phyloP scores from a whole-genome alignment of 2,888 invertebrate species.

The Steinernema hermaphroditum region DNA sequence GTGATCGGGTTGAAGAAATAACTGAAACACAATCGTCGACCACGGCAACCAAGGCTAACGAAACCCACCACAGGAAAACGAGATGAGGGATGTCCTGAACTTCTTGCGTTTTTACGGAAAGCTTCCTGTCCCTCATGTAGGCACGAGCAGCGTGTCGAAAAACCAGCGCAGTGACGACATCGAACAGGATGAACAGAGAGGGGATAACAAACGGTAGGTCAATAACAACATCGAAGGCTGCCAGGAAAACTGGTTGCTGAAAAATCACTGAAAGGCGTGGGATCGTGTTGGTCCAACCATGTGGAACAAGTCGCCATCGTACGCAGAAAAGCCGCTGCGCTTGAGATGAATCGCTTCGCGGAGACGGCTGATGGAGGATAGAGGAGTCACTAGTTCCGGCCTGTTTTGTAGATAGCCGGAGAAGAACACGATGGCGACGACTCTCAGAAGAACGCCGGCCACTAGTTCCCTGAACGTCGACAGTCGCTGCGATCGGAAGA shows the following conservation, averaged over 20 bases:
- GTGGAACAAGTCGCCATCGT: slow-evolving; percentile 49
- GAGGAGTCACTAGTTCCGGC: slow-evolving; percentile 47
- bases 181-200: slow-evolving; percentile 19
- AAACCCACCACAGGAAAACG: slow-evolving; percentile 31
- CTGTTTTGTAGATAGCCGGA: slow-evolving; percentile 40
- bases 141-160: slow-evolving; percentile 20
- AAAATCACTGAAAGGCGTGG: not conserved
- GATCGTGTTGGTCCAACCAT: slow-evolving; percentile 40
- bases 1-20: slow-evolving; percentile 63
- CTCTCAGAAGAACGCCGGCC: slow-evolving; percentile 40
- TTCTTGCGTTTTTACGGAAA: slow-evolving; percentile 4
- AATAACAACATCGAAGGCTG: slow-evolving; percentile 28
- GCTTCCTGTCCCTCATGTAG: not conserved
- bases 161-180: slow-evolving; percentile 28
- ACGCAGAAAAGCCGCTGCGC: slow-evolving; percentile 36
- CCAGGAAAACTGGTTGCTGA: slow-evolving; percentile 34
- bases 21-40: no score
- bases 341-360: slow-evolving; percentile 43
- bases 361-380: slow-evolving; percentile 46
- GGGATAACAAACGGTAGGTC: not conserved
- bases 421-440: slow-evolving; percentile 41
- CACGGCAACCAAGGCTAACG: no score
- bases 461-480: not conserved
- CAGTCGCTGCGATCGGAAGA: not conserved
- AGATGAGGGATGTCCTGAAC: slow-evolving; percentile 1